Evolutionary conservation across 1,140 invertebrate species (phyloP).

Genomic region (Pantala flavescens): DNA sequence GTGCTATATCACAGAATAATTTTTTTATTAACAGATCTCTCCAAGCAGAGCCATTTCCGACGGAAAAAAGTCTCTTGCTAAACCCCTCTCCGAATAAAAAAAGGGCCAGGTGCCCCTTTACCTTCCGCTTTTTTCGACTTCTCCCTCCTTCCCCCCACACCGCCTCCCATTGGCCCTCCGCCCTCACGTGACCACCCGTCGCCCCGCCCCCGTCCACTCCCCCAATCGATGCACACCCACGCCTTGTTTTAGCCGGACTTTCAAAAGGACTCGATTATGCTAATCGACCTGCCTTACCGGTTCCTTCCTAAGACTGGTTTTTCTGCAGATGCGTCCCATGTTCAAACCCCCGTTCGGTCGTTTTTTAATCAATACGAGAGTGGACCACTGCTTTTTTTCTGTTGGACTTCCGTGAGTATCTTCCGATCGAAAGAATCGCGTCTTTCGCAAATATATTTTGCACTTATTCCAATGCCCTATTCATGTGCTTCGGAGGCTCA

Average conservation of each 20-base stretch:
- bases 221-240: not conserved
- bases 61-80: not conserved
- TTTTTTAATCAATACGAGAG: not conserved
- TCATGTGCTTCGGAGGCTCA: too few relatives aligned
- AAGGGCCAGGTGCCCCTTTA: not conserved
- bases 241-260: too few relatives aligned
- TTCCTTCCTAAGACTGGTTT: not conserved
- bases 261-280: not conserved
- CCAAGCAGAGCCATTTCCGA: not conserved
- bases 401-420: not conserved
- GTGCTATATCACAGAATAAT: constrained; percentile 1
- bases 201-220: not conserved
- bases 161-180: not conserved
- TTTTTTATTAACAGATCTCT: constrained; percentile 10
- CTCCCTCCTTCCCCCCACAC: not conserved
- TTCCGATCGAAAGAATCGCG: too few relatives aligned
- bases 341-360: not conserved
- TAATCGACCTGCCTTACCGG: not conserved
- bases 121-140: not conserved
- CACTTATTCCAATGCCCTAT: too few relatives aligned
- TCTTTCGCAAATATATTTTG: too few relatives aligned
- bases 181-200: not conserved
- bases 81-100: not conserved
- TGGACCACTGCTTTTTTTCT: not conserved
- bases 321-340: not conserved